phyloP scores from a whole-genome alignment of 2,888 invertebrate genomes.

The Quadriops clusia region DNA sequence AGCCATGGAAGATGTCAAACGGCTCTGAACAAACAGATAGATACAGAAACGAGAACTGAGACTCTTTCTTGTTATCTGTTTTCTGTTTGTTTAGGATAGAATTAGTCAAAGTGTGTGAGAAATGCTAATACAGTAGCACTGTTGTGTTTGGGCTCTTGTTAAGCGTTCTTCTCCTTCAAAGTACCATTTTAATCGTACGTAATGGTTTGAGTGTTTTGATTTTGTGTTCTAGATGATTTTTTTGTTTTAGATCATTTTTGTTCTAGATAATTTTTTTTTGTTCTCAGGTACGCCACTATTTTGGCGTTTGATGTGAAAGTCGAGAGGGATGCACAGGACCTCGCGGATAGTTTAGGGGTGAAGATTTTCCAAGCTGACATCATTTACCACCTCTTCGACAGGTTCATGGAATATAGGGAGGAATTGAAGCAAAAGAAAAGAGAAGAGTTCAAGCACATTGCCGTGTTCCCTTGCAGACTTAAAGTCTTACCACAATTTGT shows the following conservation, averaged over 20 bases:
- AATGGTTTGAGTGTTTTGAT: conserved; percentile 3
- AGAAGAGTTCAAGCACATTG: conserved; percentile 91
- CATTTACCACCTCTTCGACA: conserved; percentile 98
- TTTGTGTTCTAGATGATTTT: conserved; percentile 3
- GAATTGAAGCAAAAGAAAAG: conserved; percentile 83
- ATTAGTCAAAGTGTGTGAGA: conserved; percentile 21
- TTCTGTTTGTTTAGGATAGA: conserved; percentile 21
- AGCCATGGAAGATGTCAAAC: conserved; percentile 9
- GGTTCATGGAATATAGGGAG: conserved; percentile 86
- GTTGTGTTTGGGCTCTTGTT: conserved; percentile 11
- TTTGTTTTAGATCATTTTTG: conserved; percentile 7
- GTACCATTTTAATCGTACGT: not conserved
- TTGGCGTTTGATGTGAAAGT: conserved; percentile 99
- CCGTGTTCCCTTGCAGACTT: conserved; percentile 97
- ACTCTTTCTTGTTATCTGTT: conserved; percentile 22
- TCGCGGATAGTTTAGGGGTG: conserved; percentile 88
- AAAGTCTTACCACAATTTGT: conserved; percentile 75
- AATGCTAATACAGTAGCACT: conserved; percentile 21
- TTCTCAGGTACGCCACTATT: conserved; percentile 80
- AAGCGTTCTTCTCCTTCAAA: not conserved
- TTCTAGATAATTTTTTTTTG: conserved; percentile 10
- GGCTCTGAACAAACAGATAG: conserved; percentile 18
- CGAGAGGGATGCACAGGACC: conserved; percentile 94
- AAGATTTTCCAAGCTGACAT: conserved; percentile 98
- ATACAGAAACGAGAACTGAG: conserved; percentile 13